A percentile compares a stretch with the other conserved stretches of the same genome.
These are phyloP conservation scores for Dipodomys merriami DNA, from an alignment of 2,113 vertebrate species.

Conservation along the genomic window DNA sequence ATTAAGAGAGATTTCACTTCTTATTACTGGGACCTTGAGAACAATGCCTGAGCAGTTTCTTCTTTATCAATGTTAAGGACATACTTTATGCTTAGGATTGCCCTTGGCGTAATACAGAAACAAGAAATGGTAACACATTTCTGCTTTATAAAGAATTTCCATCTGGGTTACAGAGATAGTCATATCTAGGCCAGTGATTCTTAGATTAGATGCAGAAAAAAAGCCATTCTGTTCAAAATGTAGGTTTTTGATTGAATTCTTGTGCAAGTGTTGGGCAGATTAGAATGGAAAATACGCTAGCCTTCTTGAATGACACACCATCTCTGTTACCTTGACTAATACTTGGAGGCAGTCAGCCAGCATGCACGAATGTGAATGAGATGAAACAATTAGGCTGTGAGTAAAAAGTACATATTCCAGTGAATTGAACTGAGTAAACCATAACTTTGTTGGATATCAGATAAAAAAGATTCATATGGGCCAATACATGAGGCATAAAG, in stretches of 20 bases:
- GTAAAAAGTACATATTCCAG: neutral
- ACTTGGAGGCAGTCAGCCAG: conserved; percentile 5
- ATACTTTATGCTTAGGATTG: neutral
- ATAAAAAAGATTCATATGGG: neutral
- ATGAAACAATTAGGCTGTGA: conserved; percentile 32
- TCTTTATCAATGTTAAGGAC: conserved; percentile 1
- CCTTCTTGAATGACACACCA: conserved; percentile 16
- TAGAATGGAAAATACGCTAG: neutral
- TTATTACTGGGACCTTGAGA: neutral
- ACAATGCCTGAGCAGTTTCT: conserved; percentile 6
- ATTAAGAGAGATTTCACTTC: neutral
- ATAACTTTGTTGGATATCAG: conserved; percentile 3
- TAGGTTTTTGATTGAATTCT: conserved; percentile 40
- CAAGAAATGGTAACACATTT: neutral
- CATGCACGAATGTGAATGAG: conserved; percentile 23
- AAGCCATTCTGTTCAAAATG: conserved; percentile 50
- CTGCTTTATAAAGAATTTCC: conserved; percentile 3
- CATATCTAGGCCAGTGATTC: neutral
- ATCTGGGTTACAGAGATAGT: neutral
- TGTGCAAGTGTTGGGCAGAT: neutral
- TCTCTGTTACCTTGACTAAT: neutral
- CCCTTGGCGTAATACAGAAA: conserved; percentile 24
- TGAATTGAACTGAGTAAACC: conserved; percentile 20
- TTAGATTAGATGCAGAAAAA: conserved; percentile 52
- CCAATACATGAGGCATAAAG: neutral